Percentiles rank a stretch among this genome's conserved stretches.
These are phyloP conservation scores for Amorpha juglandis DNA, from an alignment of 2,888 invertebrate species.

Conservation along the genomic window DNA sequence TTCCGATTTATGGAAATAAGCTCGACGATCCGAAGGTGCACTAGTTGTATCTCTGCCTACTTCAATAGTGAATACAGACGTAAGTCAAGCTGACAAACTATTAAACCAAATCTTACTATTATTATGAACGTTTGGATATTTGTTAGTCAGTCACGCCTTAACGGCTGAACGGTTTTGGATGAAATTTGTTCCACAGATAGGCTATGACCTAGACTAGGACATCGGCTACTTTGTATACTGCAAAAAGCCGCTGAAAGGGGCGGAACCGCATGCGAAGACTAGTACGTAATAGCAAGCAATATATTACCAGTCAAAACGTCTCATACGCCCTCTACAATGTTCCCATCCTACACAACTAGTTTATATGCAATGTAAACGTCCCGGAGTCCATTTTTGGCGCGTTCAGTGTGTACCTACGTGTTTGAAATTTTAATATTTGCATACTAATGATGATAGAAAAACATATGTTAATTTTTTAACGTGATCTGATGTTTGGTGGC, in stretches of 20 bases:
- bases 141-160: too few species aligned
- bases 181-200: too few species aligned
- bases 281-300: background rate
- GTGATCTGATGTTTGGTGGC: constrained; percentile 35
- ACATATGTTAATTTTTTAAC: constrained; percentile 54
- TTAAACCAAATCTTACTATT: too few species aligned
- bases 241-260: too few species aligned
- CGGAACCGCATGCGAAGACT: too few species aligned
- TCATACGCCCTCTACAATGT: constrained; percentile 38
- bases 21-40: too few species aligned
- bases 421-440: constrained; percentile 49
- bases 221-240: too few species aligned
- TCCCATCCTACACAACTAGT: constrained; percentile 60
- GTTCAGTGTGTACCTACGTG: constrained; percentile 44
- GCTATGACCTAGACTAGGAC: too few species aligned
- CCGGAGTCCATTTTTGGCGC: constrained; percentile 53
- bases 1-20: too few species aligned
- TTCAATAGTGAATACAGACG: background rate
- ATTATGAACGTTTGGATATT: too few species aligned
- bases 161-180: too few species aligned
- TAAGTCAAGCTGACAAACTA: background rate
- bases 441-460: constrained; percentile 40
- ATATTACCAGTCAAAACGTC: constrained; percentile 6
- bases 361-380: constrained; percentile 65
- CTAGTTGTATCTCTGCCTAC: too few species aligned